Evolutionary conservation across 2,888 invertebrate genomes (phyloP).

Genomic region (Andrena dorsata): DNA sequence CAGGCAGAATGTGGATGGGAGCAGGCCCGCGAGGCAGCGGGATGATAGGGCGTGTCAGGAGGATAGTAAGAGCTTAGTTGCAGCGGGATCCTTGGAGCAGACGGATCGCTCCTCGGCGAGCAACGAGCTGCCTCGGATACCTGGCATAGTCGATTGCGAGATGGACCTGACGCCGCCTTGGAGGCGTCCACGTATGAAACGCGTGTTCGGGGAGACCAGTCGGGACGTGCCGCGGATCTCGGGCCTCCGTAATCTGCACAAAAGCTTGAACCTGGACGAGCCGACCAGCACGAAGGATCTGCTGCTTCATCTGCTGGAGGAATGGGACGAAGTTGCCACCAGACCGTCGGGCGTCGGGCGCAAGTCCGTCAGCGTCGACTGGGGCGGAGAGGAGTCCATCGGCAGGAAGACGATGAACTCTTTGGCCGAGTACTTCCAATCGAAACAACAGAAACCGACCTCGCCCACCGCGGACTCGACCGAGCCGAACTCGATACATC

Average conservation of each 20-base stretch:
- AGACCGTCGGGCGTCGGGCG: conserved; percentile 86
- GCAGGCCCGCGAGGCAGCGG: conserved; percentile 8
- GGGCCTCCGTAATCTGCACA: conserved; percentile 79
- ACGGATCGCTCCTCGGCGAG: background rate
- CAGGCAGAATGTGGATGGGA: conserved; percentile 19
- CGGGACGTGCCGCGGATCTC: conserved; percentile 83
- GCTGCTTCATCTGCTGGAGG: conserved; percentile 90
- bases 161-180: conserved; percentile 82
- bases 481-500: conserved; percentile 68
- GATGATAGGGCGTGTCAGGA: conserved; percentile 4
- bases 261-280: conserved; percentile 81
- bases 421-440: conserved; percentile 92
- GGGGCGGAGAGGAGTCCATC: conserved; percentile 90
- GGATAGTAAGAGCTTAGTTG: background rate
- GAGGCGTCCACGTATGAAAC: conserved; percentile 78
- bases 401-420: conserved; percentile 93
- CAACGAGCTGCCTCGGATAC: background rate
- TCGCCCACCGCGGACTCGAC: conserved; percentile 43
- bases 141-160: conserved; percentile 49
- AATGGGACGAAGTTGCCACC: conserved; percentile 89
- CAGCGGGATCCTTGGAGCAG: conserved; percentile 2
- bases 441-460: conserved; percentile 80
- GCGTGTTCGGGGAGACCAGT: conserved; percentile 81
- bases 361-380: conserved; percentile 92
- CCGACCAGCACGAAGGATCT: conserved; percentile 90